Conservation (phyloP, 2,888 invertebrate species). For the Eristalinus aeneus region DNA sequence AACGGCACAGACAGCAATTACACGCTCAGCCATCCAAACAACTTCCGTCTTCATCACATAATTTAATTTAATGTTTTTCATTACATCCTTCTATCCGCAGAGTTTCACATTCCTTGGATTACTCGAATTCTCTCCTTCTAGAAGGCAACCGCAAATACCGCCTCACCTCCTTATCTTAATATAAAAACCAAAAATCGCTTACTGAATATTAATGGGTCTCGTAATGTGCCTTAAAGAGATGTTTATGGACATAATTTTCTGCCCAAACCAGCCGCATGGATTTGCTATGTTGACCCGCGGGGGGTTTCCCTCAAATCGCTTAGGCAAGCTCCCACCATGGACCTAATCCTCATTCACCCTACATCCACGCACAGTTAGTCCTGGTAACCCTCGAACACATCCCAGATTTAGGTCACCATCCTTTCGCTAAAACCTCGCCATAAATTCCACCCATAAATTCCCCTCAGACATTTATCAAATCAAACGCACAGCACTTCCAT, state of each 20-base stretch:
- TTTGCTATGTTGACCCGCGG: background rate
- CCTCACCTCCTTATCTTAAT: background rate
- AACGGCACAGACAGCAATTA: no score
- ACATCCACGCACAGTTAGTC: background rate
- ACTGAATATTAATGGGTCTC: background rate
- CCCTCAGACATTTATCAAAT: background rate
- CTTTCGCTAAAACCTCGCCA: background rate
- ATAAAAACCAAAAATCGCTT: background rate
- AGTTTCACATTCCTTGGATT: no score
- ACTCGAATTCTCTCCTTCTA: no score
- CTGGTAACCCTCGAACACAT: background rate
- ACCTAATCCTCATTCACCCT: background rate
- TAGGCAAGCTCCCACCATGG: background rate
- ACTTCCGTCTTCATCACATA: no score
- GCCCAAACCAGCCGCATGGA: background rate
- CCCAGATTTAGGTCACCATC: background rate
- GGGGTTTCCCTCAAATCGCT: background rate
- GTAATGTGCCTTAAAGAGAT: background rate
- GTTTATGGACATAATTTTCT: background rate
- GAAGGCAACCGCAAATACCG: no score
- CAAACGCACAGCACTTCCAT: background rate
- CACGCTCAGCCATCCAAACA: no score
- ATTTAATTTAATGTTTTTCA: no score
- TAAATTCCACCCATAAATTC: background rate
- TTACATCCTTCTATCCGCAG: no score